Evolutionary conservation across 1,140 invertebrate species (phyloP), one percentile per base, ranked within the genome.

Genomic region (Drosophila lowei): DNA sequence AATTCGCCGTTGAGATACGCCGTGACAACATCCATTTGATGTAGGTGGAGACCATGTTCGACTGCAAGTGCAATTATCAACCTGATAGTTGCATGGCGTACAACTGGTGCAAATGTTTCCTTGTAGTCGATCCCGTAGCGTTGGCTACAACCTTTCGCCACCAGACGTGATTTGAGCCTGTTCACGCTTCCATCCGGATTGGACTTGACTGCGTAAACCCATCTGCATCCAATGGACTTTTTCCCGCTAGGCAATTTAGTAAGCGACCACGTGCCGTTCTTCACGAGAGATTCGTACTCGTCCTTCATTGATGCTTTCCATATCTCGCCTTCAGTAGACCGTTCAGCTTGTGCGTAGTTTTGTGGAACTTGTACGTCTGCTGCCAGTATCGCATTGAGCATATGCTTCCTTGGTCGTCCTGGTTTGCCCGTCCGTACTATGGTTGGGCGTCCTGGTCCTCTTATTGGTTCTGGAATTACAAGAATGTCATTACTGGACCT

Each of bases 1-100:
- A 67, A 41, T 21, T 76, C 63, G 8, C 60, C 60, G 46, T 64
- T 64, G 5, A 73, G 34, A 15, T 57, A 67, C 2, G 63, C 70
- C 0, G 59, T 55, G n/a, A 57, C 43, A 8, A 67, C 59, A 13
- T 68, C 63, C 41, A 73, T 47, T 30, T 68, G 43, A 21, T 72
- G 49, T 13, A 67, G 23, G 16, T 66, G 21, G 28, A 60, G 58
- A 4, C 49, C 34, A n/a, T n/a, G n/a, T n/a, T n/a, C n/a, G n/a
- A n/a, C n/a, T n/a, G n/a, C n/a, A 47, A 66, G 6, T 2, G 68
- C 54, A 11, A 48, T 13, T 13, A 57, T 15, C 2, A 68, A n/a
- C 18, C 57, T n/a, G n/a, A n/a, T n/a, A n/a, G n/a, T n/a, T n/a
- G n/a, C n/a, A n/a, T 34, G 2, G 53, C 68, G 41, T 5, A 28